Conservation (phyloP, 1,140 invertebrate species). For the Eumaeus atala region DNA sequence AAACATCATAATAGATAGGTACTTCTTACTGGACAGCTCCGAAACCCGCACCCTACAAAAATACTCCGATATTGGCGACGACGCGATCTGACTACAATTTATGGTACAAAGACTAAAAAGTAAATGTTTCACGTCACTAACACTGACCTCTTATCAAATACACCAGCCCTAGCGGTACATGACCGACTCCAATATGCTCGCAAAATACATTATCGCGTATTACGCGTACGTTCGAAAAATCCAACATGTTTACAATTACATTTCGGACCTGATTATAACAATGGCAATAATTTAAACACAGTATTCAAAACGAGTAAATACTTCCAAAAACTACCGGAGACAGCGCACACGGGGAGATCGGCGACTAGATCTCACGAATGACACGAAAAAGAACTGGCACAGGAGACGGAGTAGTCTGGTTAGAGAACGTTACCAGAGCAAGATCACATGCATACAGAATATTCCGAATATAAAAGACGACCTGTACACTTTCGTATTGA, state of each 20-base stretch:
- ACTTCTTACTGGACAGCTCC: conserved; percentile 2
- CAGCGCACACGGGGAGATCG: conserved; percentile 18
- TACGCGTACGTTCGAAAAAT: conserved; percentile 7
- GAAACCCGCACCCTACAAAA: conserved; percentile 18
- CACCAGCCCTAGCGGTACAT: background rate
- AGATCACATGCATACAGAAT: background rate
- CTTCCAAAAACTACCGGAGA: conserved; percentile 48
- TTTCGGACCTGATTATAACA: conserved; percentile 25
- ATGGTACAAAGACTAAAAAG: conserved; percentile 22
- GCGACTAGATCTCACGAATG: background rate
- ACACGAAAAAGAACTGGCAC: background rate
- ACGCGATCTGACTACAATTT: conserved; percentile 1
- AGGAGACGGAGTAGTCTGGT: background rate
- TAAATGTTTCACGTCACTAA: conserved; percentile 20
- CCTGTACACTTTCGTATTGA: no score
- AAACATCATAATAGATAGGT: conserved; percentile 2
- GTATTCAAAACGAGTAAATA: conserved; percentile 59
- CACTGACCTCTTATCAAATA: conserved; percentile 35
- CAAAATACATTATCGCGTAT: conserved; percentile 12
- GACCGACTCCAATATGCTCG: conserved; percentile 11
- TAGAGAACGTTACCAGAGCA: background rate
- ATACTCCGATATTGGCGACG: conserved; percentile 20
- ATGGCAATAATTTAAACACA: conserved; percentile 35
- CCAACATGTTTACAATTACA: conserved; percentile 20
- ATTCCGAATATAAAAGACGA: background rate